Base-by-base conservation (phyloP, 2,113 vertebrate genomes). In the Eurypyga helias region DNA sequence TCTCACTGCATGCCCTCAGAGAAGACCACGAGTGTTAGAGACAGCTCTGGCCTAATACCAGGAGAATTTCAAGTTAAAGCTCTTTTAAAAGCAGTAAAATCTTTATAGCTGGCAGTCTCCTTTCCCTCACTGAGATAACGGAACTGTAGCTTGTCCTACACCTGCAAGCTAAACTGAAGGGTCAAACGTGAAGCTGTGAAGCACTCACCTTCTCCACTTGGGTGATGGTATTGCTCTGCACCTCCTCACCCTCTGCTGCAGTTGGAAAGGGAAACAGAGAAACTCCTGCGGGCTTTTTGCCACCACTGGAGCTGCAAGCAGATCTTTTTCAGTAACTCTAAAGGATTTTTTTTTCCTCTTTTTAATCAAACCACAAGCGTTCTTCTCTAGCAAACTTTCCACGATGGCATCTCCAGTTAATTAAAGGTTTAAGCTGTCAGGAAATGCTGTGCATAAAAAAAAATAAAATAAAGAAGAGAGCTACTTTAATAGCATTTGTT, bases 371-470 rank as follows among this genome's bases (percentile, higher is more conserved):
- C 82, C 5, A 5, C 85, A 88, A 96, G 85, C 45, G 36, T 94
- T 98, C 93, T 97, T 97, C 91, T 96, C 96, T 91, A 96, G 97
- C 93, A 97, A 98, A 97, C 96, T 97, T 98, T 97, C 96, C 91
- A 95, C 7, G 23, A 97, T 96, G 96, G 92, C 96, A 92, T 96
- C 98, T 96, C 96, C 94, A 94, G 94, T 97, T 98, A 98, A 98
- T 98, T 98, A 98, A 98, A 96, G 52, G 94, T 97, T 98, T 98
- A 96, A 96, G 96, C 94, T 97, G 90, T 97, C 96, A 97, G 97
- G 84, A 98, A 69, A 60, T 84, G 76, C 94, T 97, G 89, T 92
- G 77, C 95, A 93, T 96, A 78, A 84, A 78, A 73, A 73, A 89
- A 73, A 95, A 62, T n/a, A 85, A 91, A 85, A 82, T 65, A 64